A percentile compares a stretch with the other conserved stretches of the same genome.
These are phyloP conservation scores for Hemiprocne comata DNA, from an alignment of 2,113 vertebrate genomes.

Conservation along the genomic window DNA sequence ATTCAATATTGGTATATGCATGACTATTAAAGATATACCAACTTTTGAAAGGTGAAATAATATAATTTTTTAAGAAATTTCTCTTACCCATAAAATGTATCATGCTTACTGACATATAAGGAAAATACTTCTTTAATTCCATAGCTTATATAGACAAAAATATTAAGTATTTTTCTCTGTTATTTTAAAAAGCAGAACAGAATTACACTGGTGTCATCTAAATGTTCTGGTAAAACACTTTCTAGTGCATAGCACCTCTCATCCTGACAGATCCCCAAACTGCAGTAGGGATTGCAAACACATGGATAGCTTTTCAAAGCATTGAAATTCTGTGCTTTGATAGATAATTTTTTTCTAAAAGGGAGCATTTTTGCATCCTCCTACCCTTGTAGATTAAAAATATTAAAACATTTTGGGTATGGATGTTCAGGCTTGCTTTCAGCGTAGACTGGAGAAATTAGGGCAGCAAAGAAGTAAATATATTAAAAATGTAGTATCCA, in stretches of 20 bases:
- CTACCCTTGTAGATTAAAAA: background rate
- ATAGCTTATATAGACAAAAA: background rate
- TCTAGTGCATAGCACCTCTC: background rate
- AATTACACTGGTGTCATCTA: background rate
- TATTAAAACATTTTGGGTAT: background rate
- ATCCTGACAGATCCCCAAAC: conserved; percentile 8
- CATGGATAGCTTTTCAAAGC: background rate
- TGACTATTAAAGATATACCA: background rate
- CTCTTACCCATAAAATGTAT: background rate
- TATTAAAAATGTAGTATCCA: background rate
- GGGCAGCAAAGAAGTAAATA: background rate
- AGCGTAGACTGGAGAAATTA: background rate
- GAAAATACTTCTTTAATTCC: background rate
- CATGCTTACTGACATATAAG: background rate
- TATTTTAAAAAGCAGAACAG: background rate
- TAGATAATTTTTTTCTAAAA: no score
- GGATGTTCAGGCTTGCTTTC: background rate
- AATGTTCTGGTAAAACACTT: background rate
- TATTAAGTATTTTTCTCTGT: background rate
- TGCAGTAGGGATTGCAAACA: conserved; percentile 11
- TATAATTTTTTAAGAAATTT: background rate
- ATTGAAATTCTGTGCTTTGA: background rate
- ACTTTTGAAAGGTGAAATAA: background rate
- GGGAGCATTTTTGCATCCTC: no score
- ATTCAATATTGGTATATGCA: background rate